Percentiles rank a stretch among this genome's conserved stretches.
These are phyloP conservation scores for Orchestia grillus DNA, from an alignment of 1,140 invertebrate genomes.

Conservation along the genomic window DNA sequence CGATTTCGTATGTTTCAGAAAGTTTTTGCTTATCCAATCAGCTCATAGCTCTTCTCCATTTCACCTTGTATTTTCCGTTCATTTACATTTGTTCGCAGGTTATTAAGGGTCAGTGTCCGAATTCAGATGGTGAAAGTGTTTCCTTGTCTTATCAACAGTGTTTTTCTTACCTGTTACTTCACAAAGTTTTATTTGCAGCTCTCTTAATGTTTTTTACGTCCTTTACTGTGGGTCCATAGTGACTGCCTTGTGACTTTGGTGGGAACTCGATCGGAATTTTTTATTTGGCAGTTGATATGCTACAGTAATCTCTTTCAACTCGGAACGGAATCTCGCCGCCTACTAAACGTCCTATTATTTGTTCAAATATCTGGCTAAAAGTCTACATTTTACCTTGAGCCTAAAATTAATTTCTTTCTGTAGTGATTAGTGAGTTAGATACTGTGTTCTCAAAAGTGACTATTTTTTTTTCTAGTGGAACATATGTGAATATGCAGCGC, in stretches of 20 bases:
- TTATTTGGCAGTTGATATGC: background rate
- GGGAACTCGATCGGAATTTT: background rate
- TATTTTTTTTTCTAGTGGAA: background rate
- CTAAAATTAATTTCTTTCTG: background rate
- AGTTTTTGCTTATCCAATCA: background rate
- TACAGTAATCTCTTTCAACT: background rate
- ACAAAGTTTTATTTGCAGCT: background rate
- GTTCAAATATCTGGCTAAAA: background rate
- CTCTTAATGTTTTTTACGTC: background rate
- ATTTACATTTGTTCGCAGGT: background rate
- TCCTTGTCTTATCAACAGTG: background rate
- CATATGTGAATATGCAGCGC: background rate
- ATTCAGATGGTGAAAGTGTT: background rate
- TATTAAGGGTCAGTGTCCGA: background rate
- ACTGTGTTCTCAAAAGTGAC: background rate
- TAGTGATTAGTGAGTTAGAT: background rate
- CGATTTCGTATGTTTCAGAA: background rate
- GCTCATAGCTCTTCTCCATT: background rate
- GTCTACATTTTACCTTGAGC: background rate
- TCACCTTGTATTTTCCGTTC: background rate
- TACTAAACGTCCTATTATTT: background rate
- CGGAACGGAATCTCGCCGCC: background rate
- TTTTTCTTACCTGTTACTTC: background rate
- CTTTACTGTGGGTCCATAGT: background rate
- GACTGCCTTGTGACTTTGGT: background rate